These are phyloP conservation scores for Prosapia bicincta DNA, from an alignment of 2,888 invertebrate genomes.

Conservation along the genomic window DNA sequence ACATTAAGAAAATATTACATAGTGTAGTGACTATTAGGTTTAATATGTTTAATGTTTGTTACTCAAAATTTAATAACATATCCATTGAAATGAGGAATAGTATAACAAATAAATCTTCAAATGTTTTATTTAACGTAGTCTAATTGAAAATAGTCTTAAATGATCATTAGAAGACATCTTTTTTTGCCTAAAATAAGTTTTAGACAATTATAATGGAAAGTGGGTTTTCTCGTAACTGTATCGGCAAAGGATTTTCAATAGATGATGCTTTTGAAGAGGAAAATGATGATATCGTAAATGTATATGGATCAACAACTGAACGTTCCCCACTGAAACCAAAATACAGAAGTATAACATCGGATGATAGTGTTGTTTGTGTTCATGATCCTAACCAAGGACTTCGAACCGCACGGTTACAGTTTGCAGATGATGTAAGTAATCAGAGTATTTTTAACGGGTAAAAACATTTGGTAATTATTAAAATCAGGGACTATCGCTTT, in stretches of 20 bases:
- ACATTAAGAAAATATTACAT: too few relatives aligned
- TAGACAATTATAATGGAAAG: neutral
- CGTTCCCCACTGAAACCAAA: constrained; percentile 63
- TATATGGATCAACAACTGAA: constrained; percentile 74
- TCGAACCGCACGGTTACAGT: constrained; percentile 33
- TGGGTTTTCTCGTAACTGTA: neutral
- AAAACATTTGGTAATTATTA: too few relatives aligned
- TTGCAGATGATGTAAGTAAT: constrained; percentile 45
- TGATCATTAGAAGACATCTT: too few relatives aligned
- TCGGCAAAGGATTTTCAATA: constrained; percentile 70
- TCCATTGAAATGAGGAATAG: too few relatives aligned
- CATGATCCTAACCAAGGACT: constrained; percentile 43
- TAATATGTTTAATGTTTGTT: too few relatives aligned
- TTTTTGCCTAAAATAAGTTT: neutral
- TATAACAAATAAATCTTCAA: too few relatives aligned
- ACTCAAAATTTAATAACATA: too few relatives aligned
- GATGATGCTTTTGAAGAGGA: constrained; percentile 85
- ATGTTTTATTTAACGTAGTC: too few relatives aligned
- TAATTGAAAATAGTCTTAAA: too few relatives aligned
- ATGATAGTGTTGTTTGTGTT: constrained; percentile 53
- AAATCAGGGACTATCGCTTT: too few relatives aligned
- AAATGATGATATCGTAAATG: constrained; percentile 76
- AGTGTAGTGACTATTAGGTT: too few relatives aligned
- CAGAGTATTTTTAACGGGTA: too few relatives aligned
- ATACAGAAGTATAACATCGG: constrained; percentile 49